These are phyloP conservation scores for Drosophila sp. DNA, from an alignment of 1,140 invertebrate genomes.

Conservation along the genomic window DNA sequence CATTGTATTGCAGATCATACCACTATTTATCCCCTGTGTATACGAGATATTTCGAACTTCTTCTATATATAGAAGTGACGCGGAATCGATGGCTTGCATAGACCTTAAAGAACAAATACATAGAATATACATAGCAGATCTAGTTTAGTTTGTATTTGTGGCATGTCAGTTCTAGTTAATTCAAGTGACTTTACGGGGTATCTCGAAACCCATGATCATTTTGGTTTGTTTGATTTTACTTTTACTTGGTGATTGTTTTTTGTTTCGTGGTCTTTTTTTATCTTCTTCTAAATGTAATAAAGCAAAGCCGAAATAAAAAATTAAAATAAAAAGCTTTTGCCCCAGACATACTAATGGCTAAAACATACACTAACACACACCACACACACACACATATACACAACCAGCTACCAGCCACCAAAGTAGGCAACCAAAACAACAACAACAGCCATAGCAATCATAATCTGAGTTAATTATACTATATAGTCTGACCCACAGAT, in stretches of 20 bases:
- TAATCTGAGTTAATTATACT: conserved; percentile 23
- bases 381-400: not conserved
- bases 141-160: no score
- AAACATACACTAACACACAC: not conserved
- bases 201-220: not conserved
- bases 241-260: conserved; percentile 2
- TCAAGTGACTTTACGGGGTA: not conserved
- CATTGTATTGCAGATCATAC: no score
- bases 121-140: no score
- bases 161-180: no score
- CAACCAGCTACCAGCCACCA: not conserved
- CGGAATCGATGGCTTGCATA: no score
- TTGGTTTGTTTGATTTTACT: not conserved
- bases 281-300: conserved; percentile 12
- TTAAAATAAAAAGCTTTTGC: conserved; percentile 10
- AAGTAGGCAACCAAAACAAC: not conserved
- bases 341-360: conserved; percentile 13
- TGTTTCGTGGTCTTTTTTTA: not conserved
- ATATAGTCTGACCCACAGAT: conserved; percentile 10
- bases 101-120: no score
- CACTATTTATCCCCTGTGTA: no score
- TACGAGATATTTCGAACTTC: no score
- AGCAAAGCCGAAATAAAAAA: conserved; percentile 4
- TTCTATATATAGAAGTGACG: no score
- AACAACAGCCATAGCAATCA: conserved; percentile 8